Evolutionary conservation across 1,140 invertebrate species (phyloP).

Genomic region (Drosophila eugracilis): DNA sequence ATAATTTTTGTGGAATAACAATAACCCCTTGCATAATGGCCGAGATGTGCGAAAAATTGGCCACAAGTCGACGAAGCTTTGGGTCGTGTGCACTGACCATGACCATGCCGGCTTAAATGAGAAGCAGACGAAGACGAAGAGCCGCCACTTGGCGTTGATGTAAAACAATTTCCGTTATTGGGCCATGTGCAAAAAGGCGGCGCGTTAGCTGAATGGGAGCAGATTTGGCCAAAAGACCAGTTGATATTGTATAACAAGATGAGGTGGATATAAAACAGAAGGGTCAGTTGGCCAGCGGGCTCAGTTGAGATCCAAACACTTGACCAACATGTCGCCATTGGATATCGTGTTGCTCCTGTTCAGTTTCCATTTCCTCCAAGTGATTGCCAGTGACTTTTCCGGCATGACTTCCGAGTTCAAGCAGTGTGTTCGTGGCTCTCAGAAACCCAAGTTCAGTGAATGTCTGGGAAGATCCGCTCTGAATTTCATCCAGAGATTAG

Average conservation of each 20-base stretch:
- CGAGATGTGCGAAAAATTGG: slow-evolving; percentile 77
- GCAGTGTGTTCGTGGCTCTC: slow-evolving; percentile 67
- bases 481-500: slow-evolving; percentile 87
- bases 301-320: slow-evolving; percentile 41
- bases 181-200: slow-evolving; percentile 74
- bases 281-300: slow-evolving; percentile 63
- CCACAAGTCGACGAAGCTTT: slow-evolving; percentile 52
- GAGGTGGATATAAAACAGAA: slow-evolving; percentile 44
- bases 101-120: slow-evolving; percentile 64
- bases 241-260: slow-evolving; percentile 67
- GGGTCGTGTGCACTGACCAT: slow-evolving; percentile 81
- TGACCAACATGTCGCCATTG: slow-evolving; percentile 37
- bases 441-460: slow-evolving; percentile 78
- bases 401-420: slow-evolving; percentile 57
- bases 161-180: slow-evolving; percentile 81
- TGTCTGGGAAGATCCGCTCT: slow-evolving; percentile 90
- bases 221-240: slow-evolving; percentile 52
- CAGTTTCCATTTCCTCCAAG: slow-evolving; percentile 20
- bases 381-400: slow-evolving; percentile 31
- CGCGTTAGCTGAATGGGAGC: slow-evolving; percentile 47
- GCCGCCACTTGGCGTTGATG: slow-evolving; percentile 65
- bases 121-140: slow-evolving; percentile 21
- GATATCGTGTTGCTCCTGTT: slow-evolving; percentile 21
- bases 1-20: slow-evolving; percentile 69
- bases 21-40: slow-evolving; percentile 64